Evolutionary conservation across 1,140 invertebrate genomes (phyloP).

Genomic region (Andrena cerasifolii): DNA sequence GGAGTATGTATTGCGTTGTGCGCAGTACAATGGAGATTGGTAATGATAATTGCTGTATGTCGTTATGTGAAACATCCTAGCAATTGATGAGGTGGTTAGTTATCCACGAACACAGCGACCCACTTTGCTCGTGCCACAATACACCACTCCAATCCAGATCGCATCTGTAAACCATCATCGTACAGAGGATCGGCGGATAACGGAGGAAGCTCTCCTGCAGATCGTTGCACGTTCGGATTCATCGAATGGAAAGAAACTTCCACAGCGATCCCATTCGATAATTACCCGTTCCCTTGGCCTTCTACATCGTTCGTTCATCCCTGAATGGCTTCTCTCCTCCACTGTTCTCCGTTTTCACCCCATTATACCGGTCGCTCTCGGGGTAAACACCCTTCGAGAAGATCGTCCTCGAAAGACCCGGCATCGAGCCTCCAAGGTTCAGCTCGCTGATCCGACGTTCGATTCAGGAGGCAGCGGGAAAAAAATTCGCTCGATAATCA

Average conservation of each 20-base stretch:
- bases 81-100: not conserved
- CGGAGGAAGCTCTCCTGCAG: not conserved
- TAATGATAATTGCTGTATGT: too few relatives aligned
- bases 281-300: not conserved
- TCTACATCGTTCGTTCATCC: constrained; percentile 4
- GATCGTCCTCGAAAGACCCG: not conserved
- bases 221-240: not conserved
- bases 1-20: too few relatives aligned
- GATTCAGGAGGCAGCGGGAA: not conserved
- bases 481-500: constrained; percentile 32
- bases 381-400: not conserved
- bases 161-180: not conserved
- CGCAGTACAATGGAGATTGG: too few relatives aligned
- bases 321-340: not conserved
- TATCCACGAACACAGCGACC: not conserved
- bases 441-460: not conserved
- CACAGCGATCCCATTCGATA: constrained; percentile 15
- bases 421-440: not conserved
- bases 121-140: not conserved
- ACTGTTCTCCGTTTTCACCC: not conserved
- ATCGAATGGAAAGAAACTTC: not conserved
- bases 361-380: not conserved
- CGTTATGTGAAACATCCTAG: too few relatives aligned
- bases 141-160: not conserved
- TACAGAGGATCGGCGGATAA: not conserved